Evolutionary conservation across 1,140 invertebrate genomes (phyloP), one percentile per base, ranked within the genome.

Genomic region (Orchesella cincta): DNA sequence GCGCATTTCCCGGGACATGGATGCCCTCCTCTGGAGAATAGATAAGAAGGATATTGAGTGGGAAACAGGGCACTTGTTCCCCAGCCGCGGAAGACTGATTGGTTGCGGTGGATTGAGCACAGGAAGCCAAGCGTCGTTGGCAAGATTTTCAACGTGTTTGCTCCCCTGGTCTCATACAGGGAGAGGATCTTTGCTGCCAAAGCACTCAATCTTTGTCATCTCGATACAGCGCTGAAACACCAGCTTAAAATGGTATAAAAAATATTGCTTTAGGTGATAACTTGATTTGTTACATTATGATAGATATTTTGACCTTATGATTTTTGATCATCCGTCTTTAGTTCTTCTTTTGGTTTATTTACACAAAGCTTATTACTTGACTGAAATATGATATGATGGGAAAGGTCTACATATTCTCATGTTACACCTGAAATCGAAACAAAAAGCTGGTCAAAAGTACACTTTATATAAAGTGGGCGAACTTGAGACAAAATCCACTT

Each of bases 1-100:
- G 93, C 90, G 91, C 28, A 97, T 98, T 84, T 96, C 98, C 83
- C 94, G 97, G 83, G 96, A 98, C 83, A 86, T 98, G 76, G 96
- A 98, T 82, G 95, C 93, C 57, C 86, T 98, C 26, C 88, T 98
- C 0, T 98, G 96, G 96, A 97, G 97, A 86, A 92, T 98, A 29
- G 96, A 98, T 86, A 96, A 92, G 85, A 91, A 92, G 78, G 96
- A 98, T 79, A 92, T 94, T 71, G 90, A 93, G 74, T 81, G 84
- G 76, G 81, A 84, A 72, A 81, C 79, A 33, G 51, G 67, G 31
- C 23, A 26, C 34, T 57, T 77, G 34, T 77, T 75, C 34, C 80
- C 64, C 5, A 34, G 52, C 71, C 52, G 64, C 5, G 54, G 18
- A 20, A 29, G 31, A 33, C 62, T 67, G 31, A 29, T 31, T 8